Evolutionary conservation across 2,797 vertebrate genomes (phyloP).

Genomic region (Bradypodion ventrale): DNA sequence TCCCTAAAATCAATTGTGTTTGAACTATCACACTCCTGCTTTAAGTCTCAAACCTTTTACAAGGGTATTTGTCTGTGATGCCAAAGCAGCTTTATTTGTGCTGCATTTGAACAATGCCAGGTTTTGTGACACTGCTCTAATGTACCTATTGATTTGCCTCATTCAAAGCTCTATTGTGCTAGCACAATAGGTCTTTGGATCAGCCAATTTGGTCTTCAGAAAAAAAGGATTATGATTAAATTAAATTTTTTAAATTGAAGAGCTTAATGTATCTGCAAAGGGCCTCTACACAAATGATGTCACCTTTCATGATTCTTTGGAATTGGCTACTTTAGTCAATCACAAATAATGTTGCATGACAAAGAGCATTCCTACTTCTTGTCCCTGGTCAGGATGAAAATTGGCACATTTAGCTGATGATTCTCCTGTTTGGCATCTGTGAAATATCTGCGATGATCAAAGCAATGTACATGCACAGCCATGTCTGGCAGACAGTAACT

Average conservation of each 20-base stretch:
- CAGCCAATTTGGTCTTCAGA: constrained; percentile 9
- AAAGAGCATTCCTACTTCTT: constrained; percentile 23
- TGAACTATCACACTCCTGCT: not conserved
- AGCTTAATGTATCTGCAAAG: constrained; percentile 57
- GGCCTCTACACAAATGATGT: constrained; percentile 41
- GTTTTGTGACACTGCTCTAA: not conserved
- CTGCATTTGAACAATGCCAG: not conserved
- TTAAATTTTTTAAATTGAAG: constrained; percentile 44
- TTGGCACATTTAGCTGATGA: constrained; percentile 57
- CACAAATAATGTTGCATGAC: constrained; percentile 57
- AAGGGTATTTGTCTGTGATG: not conserved
- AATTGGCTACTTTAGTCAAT: constrained; percentile 51
- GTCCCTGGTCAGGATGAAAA: constrained; percentile 45
- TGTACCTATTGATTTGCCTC: not conserved
- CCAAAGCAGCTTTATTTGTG: not conserved
- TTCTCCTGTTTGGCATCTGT: constrained; percentile 43
- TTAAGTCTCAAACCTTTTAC: not conserved
- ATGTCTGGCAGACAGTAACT: constrained; percentile 65
- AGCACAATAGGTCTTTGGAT: not conserved
- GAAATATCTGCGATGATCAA: constrained; percentile 41
- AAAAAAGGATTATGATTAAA: constrained; percentile 36
- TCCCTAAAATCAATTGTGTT: not conserved
- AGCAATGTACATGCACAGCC: constrained; percentile 32
- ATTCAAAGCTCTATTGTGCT: not conserved
- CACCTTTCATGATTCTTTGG: constrained; percentile 50